Conservation (phyloP, 2,888 invertebrate genomes). For the Zootermopsis nevadensis region DNA sequence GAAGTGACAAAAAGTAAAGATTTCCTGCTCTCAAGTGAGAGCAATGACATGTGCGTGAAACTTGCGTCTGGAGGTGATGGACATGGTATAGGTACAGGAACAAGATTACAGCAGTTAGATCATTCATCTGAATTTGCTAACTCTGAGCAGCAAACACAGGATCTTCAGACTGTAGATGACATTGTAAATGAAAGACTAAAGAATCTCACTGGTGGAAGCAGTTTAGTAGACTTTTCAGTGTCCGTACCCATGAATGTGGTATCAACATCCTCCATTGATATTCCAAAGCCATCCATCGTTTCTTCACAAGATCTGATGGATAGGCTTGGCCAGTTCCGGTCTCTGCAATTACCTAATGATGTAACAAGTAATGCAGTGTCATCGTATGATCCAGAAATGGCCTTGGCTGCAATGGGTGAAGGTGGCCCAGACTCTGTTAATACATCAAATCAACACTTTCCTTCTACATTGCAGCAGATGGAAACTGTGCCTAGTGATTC, state of each 20-base stretch:
- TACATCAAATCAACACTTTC: slow-evolving; percentile 26
- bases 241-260: not conserved
- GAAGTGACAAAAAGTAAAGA: slow-evolving; percentile 8
- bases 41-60: slow-evolving; percentile 28
- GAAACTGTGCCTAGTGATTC: slow-evolving; percentile 33
- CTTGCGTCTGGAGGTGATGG: not conserved
- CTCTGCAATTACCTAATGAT: slow-evolving; percentile 21
- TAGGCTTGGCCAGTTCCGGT: slow-evolving; percentile 41
- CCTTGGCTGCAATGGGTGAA: slow-evolving; percentile 42
- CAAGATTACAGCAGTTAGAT: not conserved
- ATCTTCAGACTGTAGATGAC: slow-evolving; percentile 48
- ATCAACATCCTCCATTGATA: slow-evolving; percentile 6
- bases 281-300: slow-evolving; percentile 17
- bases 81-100: not conserved
- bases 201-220: slow-evolving; percentile 46
- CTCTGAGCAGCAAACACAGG: slow-evolving; percentile 43
- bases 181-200: slow-evolving; percentile 52
- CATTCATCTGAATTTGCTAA: slow-evolving; percentile 33
- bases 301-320: slow-evolving; percentile 44
- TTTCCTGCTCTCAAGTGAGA: slow-evolving; percentile 31
- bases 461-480: slow-evolving; percentile 9
- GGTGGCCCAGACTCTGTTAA: slow-evolving; percentile 27
- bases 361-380: slow-evolving; percentile 25
- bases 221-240: slow-evolving; percentile 27
- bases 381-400: slow-evolving; percentile 49